These are phyloP conservation scores for Thymelicus lineola DNA, from an alignment of 2,888 invertebrate genomes.

Conservation along the genomic window DNA sequence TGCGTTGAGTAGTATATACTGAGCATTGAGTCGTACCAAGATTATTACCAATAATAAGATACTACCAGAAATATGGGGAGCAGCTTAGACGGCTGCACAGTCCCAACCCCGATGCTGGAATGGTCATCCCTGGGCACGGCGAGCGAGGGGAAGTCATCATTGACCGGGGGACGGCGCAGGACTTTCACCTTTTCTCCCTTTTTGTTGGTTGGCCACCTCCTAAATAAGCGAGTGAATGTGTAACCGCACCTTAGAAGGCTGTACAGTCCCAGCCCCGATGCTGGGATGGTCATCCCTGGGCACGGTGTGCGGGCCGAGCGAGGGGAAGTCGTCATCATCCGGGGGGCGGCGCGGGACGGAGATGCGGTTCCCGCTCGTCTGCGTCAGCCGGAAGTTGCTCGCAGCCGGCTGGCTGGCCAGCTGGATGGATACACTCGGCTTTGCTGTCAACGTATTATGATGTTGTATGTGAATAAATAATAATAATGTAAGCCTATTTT, in stretches of 20 bases:
- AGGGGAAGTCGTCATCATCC: conserved; percentile 58
- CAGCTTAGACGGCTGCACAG: conserved; percentile 72
- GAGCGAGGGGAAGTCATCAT: conserved; percentile 62
- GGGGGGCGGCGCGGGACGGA: conserved; percentile 55
- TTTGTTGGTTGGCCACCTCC: too few relatives aligned
- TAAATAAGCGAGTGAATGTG: neutral
- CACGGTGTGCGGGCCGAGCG: conserved; percentile 56
- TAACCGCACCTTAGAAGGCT: conserved; percentile 69
- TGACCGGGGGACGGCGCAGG: conserved; percentile 52
- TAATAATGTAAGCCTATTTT: too few relatives aligned
- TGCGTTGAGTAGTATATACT: too few relatives aligned
- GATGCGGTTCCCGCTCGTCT: conserved; percentile 68
- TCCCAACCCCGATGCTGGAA: conserved; percentile 70
- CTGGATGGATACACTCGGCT: conserved; percentile 80
- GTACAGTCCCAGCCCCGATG: conserved; percentile 66
- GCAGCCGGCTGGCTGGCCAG: conserved; percentile 78
- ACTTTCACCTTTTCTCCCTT: too few relatives aligned
- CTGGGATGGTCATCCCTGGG: conserved; percentile 74
- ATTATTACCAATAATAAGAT: too few relatives aligned
- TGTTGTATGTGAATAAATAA: too few relatives aligned
- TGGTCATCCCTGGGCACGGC: conserved; percentile 68
- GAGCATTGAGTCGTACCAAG: too few relatives aligned
- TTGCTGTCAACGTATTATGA: conserved; percentile 54
- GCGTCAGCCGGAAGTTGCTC: conserved; percentile 76
- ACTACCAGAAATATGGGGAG: too few relatives aligned